Evolutionary conservation across 1,140 invertebrate species (phyloP).

Genomic region (Macrobrachium nipponense): DNA sequence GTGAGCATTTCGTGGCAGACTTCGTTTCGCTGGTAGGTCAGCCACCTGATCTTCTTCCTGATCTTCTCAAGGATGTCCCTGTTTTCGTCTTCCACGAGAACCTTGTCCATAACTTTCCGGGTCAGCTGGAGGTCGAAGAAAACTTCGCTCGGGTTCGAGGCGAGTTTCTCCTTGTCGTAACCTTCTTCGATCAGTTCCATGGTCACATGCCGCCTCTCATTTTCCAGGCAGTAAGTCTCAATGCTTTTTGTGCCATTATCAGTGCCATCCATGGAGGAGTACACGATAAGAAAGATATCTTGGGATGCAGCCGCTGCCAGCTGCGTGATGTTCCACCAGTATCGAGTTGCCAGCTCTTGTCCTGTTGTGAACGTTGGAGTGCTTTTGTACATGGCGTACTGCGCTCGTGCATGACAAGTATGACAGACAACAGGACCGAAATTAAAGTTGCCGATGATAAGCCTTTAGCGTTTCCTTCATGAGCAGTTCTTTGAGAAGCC

Average conservation of each 20-base stretch:
- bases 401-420: no score
- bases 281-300: not conserved
- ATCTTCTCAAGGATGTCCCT: not conserved
- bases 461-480: no score
- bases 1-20: not conserved
- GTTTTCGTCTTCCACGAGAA: not conserved
- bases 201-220: not conserved
- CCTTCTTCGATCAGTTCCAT: not conserved
- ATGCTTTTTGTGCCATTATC: not conserved
- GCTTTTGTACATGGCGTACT: not conserved
- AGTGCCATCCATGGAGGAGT: not conserved
- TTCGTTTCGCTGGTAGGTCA: not conserved
- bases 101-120: constrained; percentile 1
- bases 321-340: constrained; percentile 17
- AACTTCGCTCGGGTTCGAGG: not conserved
- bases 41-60: not conserved
- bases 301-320: not conserved
- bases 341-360: not conserved
- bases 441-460: no score
- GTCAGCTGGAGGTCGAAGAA: not conserved
- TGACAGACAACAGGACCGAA: no score
- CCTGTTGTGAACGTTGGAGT: not conserved
- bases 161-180: not conserved
- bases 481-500: no score
- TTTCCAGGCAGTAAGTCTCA: not conserved